A percentile compares a stretch with the other conserved stretches of the same genome.
Evolutionary conservation across 2,113 vertebrate species (phyloP).

Genomic region (Ictalurus furcatus): DNA sequence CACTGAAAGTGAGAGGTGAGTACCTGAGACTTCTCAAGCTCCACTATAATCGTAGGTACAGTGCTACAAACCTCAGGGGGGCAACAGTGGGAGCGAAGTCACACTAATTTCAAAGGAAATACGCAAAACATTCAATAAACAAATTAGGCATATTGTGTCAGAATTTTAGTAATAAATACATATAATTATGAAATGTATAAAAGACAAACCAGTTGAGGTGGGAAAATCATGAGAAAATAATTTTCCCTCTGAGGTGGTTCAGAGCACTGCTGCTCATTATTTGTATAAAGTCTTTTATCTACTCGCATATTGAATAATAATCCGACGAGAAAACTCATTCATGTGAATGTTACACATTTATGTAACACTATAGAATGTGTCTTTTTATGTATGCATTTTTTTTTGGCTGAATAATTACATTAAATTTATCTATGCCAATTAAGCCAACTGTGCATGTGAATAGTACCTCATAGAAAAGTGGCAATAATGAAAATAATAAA

Average conservation of each 20-base stretch:
- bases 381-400: neutral
- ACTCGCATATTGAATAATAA: neutral
- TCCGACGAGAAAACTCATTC: neutral
- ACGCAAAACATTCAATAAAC: neutral
- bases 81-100: neutral
- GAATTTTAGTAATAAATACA: neutral
- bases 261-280: neutral
- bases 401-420: neutral
- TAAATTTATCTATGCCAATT: neutral
- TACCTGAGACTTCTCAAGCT: neutral
- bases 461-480: constrained; percentile 7
- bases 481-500: constrained; percentile 27
- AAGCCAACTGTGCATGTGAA: neutral
- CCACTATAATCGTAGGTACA: neutral
- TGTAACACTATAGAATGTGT: neutral
- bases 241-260: neutral
- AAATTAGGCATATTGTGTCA: neutral
- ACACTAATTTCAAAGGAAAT: neutral
- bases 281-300: neutral
- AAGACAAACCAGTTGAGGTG: neutral
- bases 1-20: neutral
- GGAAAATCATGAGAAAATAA: neutral
- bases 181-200: neutral
- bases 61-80: neutral
- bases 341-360: neutral